Base-by-base conservation (phyloP, 2,797 vertebrate species). In the Clarias platycephalus region DNA sequence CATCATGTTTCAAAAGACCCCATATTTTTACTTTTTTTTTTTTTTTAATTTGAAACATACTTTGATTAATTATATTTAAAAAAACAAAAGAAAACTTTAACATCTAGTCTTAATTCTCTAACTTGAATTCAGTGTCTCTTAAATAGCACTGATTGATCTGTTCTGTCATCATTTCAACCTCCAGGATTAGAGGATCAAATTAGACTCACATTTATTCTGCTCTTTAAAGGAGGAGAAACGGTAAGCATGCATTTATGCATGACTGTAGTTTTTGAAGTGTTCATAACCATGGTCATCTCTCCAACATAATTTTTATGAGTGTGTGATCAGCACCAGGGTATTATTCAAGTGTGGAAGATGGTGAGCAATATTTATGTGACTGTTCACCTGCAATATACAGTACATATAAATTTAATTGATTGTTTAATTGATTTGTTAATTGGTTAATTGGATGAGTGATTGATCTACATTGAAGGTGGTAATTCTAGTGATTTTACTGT, bases 181-280 rank as follows among this genome's bases (percentile, higher is more conserved):
- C 57, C 22, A 60, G 78, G 76, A 82, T 83, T 62, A 78, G 66
- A 70, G 70, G 75, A 31, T 86, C 82, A 79, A 84, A 88, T 88
- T 85, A 87, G 86, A 80, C 31, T 20, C 64, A 80, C 58, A 74
- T 86, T 83, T 84, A 75, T 77, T 83, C 58, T 64, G 37, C 72
- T 83, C 66, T 40, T 71, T 28, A 81, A 53, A 82, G 40, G 49
- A 58, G 57, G 53, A 85, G 64, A 67, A 49, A 67, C 3, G 12
- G 9, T 68, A 83, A 63, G 77, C 31, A 58, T 37, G 62, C 58
- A 57, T 85, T 81, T 53, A 71, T 62, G 40, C 55, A 72, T 75
- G 70, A 34, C 28, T 66, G 31, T 58, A 80, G 12, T 22, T 62
- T n/a, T 44, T 64, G 44, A 60, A 72, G 83, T 64, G 28, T 81